Evolutionary conservation across 1,140 invertebrate genomes (phyloP).

Genomic region (Rhizoglyphus robini): DNA sequence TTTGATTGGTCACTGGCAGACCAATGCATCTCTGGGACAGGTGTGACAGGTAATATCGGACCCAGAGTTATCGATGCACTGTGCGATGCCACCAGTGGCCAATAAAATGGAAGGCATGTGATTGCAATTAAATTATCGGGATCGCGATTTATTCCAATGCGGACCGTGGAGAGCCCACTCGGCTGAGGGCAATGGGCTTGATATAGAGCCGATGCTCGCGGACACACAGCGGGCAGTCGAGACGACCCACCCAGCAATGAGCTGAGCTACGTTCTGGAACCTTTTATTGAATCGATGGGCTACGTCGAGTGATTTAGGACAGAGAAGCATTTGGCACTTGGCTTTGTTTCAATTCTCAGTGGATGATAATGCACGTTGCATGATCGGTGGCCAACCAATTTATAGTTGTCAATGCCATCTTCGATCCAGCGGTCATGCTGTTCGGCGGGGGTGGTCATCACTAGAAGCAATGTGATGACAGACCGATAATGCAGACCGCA

Average conservation of each 20-base stretch:
- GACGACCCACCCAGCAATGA: background rate
- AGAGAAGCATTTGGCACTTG: background rate
- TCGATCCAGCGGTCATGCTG: background rate
- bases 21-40: too few species aligned
- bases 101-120: background rate
- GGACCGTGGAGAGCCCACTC: too few species aligned
- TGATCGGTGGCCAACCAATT: background rate
- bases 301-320: background rate
- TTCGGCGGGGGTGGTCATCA: background rate
- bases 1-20: background rate
- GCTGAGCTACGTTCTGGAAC: constrained; percentile 1
- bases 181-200: background rate
- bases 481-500: background rate
- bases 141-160: background rate
- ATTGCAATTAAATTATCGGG: background rate
- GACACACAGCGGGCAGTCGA: background rate
- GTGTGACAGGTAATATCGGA: too few species aligned
- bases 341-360: background rate
- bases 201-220: background rate
- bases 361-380: background rate
- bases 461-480: background rate
- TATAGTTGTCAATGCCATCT: background rate
- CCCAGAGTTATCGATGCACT: background rate
- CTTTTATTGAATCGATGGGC: background rate
- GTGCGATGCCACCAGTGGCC: background rate